phyloP scores from a whole-genome alignment of 2,888 invertebrate genomes.

The Oxycera nigricornis region DNA sequence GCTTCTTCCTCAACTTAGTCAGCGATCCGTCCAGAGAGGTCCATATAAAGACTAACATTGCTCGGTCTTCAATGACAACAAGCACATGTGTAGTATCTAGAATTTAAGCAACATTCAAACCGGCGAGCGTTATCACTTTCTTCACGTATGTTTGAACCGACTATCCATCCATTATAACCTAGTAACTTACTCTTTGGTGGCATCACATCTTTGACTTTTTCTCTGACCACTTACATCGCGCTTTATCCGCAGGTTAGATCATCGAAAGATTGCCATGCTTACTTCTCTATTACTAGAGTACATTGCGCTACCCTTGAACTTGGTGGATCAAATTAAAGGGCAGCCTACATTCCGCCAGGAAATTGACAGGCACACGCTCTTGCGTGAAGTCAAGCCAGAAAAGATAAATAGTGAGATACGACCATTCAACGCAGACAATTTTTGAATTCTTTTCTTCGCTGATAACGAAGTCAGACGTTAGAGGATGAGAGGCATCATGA shows the following conservation, averaged over 20 bases:
- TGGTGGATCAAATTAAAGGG: conserved; percentile 25
- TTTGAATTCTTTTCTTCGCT: conserved; percentile 8
- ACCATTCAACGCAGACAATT: not conserved
- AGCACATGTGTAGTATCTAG: not conserved
- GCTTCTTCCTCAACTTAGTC: conserved; percentile 30
- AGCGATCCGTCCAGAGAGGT: not conserved
- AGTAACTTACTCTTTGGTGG: conserved; percentile 13
- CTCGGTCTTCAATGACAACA: not conserved
- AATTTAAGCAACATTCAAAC: not conserved
- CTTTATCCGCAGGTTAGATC: conserved; percentile 2
- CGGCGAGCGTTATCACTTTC: conserved; percentile 4
- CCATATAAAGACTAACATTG: not conserved
- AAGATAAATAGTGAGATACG: not conserved
- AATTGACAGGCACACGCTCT: not conserved
- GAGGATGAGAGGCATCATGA: not conserved
- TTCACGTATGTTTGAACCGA: not conserved
- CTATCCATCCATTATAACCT: not conserved
- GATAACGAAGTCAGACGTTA: not conserved
- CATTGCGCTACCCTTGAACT: conserved; percentile 27
- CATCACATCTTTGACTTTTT: not conserved
- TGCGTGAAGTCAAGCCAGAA: not conserved
- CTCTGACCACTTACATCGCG: not conserved
- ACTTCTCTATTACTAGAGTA: not conserved
- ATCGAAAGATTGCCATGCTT: not conserved
- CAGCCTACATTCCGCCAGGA: not conserved